Evolutionary conservation across 2,113 vertebrate species (phyloP).

Genomic region (Pleuronectes platessa): DNA sequence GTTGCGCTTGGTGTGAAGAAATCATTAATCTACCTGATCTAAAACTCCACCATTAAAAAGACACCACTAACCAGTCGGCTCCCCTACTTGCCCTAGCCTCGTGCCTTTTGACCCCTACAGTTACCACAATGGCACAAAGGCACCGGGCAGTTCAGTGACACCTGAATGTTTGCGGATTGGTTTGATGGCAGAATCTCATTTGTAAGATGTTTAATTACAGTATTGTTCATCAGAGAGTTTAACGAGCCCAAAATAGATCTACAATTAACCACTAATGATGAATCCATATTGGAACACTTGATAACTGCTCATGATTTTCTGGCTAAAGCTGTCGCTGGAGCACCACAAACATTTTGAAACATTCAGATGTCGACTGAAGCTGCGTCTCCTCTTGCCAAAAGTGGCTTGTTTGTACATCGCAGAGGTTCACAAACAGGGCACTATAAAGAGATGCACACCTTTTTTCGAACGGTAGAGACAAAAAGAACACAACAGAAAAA

Average conservation of each 20-base stretch:
- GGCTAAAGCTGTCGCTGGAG: neutral
- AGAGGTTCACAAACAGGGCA: slow-evolving; percentile 83
- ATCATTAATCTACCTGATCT: neutral
- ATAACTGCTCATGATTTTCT: neutral
- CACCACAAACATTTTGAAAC: slow-evolving; percentile 51
- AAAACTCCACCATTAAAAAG: neutral
- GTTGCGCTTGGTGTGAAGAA: neutral
- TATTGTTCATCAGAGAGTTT: neutral
- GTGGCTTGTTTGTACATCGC: slow-evolving; percentile 77
- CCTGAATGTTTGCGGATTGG: slow-evolving; percentile 75
- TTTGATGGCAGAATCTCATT: neutral
- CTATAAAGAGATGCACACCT: slow-evolving; percentile 82
- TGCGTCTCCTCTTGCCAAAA: slow-evolving; percentile 78
- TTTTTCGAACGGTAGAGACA: slow-evolving; percentile 62
- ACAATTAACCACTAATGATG: neutral
- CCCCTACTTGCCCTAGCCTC: slow-evolving; percentile 76
- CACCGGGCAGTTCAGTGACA: slow-evolving; percentile 76
- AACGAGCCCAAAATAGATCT: neutral
- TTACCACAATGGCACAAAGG: slow-evolving; percentile 82
- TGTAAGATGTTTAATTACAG: too few species aligned
- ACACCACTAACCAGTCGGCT: slow-evolving; percentile 46
- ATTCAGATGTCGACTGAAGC: slow-evolving; percentile 80
- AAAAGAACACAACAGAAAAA: slow-evolving; percentile 55
- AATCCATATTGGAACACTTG: neutral
- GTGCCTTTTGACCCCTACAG: slow-evolving; percentile 84